Percentiles rank a stretch among this genome's conserved stretches.
phyloP scores from a whole-genome alignment of 1,140 invertebrate genomes.

The Olivierus martensii region DNA sequence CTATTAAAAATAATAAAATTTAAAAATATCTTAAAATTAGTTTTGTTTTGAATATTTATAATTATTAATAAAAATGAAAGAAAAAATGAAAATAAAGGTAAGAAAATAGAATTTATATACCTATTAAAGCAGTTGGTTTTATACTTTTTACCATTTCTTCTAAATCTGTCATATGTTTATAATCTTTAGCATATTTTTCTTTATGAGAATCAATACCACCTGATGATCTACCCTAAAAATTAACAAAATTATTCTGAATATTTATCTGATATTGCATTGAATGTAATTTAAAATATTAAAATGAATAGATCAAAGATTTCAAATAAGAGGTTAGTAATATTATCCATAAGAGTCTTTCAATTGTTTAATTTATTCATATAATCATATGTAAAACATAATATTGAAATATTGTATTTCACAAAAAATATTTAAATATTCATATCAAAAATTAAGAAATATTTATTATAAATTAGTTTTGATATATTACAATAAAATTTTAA shows the following conservation, averaged over 20 bases:
- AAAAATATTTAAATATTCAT: too few species aligned
- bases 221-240: background rate
- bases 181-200: slow-evolving; percentile 63
- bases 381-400: too few species aligned
- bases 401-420: too few species aligned
- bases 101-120: slow-evolving; percentile 33
- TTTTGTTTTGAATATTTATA: slow-evolving; percentile 8
- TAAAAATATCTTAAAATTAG: slow-evolving; percentile 5
- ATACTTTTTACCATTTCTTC: slow-evolving; percentile 60
- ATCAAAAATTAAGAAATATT: too few species aligned
- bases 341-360: too few species aligned
- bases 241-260: background rate
- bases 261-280: too few species aligned
- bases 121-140: slow-evolving; percentile 71
- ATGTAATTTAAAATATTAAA: too few species aligned
- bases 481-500: too few species aligned
- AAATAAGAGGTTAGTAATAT: too few species aligned
- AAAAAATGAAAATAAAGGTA: background rate
- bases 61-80: background rate
- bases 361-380: too few species aligned
- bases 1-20: slow-evolving; percentile 33
- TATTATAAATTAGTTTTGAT: too few species aligned
- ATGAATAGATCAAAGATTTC: too few species aligned
- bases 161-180: slow-evolving; percentile 57
- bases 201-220: slow-evolving; percentile 46